A percentile compares a stretch with the other conserved stretches of the same genome.
phyloP scores from a whole-genome alignment of 2,888 invertebrate genomes.

The Villa cingulata region DNA sequence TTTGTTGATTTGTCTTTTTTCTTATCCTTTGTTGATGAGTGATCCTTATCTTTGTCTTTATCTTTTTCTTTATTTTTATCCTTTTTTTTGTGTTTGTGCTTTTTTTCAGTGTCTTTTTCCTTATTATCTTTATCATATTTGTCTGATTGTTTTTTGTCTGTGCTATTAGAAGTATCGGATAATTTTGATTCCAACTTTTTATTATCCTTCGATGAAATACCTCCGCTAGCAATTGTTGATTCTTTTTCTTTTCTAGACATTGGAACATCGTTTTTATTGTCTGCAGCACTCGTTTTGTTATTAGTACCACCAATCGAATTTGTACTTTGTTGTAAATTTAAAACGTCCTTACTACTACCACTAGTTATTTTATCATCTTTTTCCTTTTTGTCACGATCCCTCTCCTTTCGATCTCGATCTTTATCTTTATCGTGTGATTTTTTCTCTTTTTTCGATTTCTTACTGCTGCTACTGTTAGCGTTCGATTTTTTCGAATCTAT shows the following conservation, averaged over 20 bases:
- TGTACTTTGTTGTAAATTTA: not conserved
- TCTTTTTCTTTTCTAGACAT: not conserved
- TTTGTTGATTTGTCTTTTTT: conserved; percentile 20
- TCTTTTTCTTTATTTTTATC: conserved; percentile 54
- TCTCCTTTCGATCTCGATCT: conserved; percentile 44
- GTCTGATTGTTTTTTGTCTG: conserved; percentile 14
- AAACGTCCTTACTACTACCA: not conserved
- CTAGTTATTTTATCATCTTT: conserved; percentile 14
- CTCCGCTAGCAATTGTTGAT: not conserved
- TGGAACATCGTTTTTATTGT: not conserved
- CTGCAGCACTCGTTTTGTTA: not conserved
- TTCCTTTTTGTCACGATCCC: conserved; percentile 28
- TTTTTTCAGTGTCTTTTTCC: conserved; percentile 42
- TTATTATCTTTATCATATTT: conserved; percentile 18
- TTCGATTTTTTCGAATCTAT: conserved; percentile 7
- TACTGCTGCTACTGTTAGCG: conserved; percentile 19
- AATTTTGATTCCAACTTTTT: not conserved
- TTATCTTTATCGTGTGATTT: conserved; percentile 50
- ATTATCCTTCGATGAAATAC: not conserved
- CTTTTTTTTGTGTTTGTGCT: conserved; percentile 50
- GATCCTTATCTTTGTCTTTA: conserved; percentile 41
- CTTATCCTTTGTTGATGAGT: conserved; percentile 23
- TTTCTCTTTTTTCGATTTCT: conserved; percentile 42
- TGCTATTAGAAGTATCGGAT: conserved; percentile 10
- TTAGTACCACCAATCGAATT: not conserved